phyloP scores from a whole-genome alignment of 2,888 invertebrate genomes.

The Agrotis clavis region DNA sequence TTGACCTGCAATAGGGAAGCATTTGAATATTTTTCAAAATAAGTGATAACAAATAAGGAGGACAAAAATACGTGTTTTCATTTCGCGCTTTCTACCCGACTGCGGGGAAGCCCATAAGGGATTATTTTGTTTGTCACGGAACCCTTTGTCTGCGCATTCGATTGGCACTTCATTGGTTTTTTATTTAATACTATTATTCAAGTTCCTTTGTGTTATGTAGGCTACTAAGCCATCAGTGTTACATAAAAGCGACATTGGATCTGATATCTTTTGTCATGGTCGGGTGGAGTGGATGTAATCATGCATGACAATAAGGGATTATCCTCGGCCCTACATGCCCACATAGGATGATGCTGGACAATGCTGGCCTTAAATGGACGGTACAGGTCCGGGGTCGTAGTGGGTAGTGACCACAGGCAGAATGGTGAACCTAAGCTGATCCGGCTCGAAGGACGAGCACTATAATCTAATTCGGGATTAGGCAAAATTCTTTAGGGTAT shows the following conservation, averaged over 20 bases:
- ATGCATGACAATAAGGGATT: constrained; percentile 51
- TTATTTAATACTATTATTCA: constrained; percentile 20
- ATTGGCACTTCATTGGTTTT: no score
- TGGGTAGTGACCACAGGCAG: constrained; percentile 11
- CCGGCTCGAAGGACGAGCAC: neutral
- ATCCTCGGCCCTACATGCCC: constrained; percentile 14
- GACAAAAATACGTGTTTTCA: no score
- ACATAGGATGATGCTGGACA: constrained; percentile 25
- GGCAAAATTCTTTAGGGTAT: neutral
- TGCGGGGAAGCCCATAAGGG: no score
- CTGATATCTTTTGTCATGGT: constrained; percentile 45
- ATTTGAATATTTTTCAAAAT: no score
- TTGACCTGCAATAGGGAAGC: no score
- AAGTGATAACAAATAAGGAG: no score
- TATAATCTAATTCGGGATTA: neutral
- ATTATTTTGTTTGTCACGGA: no score
- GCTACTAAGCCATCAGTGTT: constrained; percentile 45
- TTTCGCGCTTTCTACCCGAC: no score
- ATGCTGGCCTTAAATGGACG: constrained; percentile 24
- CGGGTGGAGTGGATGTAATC: constrained; percentile 45
- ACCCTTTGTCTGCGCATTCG: no score
- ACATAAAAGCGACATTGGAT: constrained; percentile 44
- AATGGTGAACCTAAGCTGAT: constrained; percentile 16
- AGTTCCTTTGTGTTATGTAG: constrained; percentile 20
- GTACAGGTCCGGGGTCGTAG: constrained; percentile 8